Percentiles rank a stretch among this genome's conserved stretches.
These are phyloP conservation scores for Trididemnum nubilum DNA, from an alignment of 23 tunicate species.

Conservation along the genomic window DNA sequence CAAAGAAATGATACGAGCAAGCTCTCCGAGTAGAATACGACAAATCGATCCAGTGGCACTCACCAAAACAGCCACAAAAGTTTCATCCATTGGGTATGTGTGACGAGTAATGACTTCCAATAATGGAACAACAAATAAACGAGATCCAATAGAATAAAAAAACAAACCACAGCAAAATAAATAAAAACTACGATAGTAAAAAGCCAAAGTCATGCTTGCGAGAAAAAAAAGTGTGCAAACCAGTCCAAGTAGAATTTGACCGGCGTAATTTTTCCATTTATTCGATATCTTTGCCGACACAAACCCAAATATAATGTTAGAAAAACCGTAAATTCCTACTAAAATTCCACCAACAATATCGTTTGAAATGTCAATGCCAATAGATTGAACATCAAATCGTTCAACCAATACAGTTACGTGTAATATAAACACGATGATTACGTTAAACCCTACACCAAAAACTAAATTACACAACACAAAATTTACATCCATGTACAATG, in stretches of 20 bases:
- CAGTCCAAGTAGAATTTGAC: neutral
- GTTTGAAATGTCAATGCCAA: neutral
- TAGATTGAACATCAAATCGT: neutral
- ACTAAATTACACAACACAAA: neutral
- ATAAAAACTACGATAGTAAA: neutral
- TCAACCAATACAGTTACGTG: neutral
- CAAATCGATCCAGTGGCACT: neutral
- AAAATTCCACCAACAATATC: neutral
- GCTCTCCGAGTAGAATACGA: neutral
- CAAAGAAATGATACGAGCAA: neutral
- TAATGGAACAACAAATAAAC: constrained; percentile 1
- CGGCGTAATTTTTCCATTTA: neutral
- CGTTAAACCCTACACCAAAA: neutral
- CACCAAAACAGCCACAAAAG: constrained; percentile 2
- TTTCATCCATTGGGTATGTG: constrained; percentile 12
- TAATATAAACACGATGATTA: neutral
- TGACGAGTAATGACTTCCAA: constrained; percentile 2
- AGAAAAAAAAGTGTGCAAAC: neutral
- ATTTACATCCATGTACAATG: neutral
- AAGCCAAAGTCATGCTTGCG: neutral
- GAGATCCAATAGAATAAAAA: neutral
- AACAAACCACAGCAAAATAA: neutral
- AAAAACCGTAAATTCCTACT: neutral
- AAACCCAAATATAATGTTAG: neutral
- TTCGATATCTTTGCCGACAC: neutral